Conservation (phyloP, 2,888 invertebrate genomes). For the Thelaira solivaga region DNA sequence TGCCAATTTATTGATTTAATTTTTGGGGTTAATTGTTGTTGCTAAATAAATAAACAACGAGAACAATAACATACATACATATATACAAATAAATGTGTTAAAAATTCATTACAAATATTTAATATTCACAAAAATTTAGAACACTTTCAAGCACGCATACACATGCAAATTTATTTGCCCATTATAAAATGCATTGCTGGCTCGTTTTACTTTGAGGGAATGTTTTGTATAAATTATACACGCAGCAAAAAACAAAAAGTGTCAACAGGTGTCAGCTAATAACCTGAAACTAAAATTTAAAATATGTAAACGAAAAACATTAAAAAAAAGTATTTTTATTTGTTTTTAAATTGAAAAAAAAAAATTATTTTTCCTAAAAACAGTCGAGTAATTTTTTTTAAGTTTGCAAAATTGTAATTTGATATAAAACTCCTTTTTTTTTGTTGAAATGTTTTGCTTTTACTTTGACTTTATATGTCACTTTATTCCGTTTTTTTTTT, state of each 20-base stretch:
- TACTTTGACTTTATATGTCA: not conserved
- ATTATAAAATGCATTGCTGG: too few relatives aligned
- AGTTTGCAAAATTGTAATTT: not conserved
- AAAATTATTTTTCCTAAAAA: too few relatives aligned
- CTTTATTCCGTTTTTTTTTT: not conserved
- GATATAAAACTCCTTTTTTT: constrained; percentile 3
- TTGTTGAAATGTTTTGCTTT: not conserved
- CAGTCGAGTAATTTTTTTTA: not conserved
- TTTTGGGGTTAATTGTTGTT: not conserved
- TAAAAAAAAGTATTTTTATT: not conserved
- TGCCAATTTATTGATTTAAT: constrained; percentile 54
- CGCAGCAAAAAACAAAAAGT: constrained; percentile 51
- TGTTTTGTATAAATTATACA: constrained; percentile 50
- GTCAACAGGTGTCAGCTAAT: constrained; percentile 64
- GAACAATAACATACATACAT: not conserved
- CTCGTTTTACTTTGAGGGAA: constrained; percentile 27
- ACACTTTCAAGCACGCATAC: too few relatives aligned
- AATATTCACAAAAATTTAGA: too few relatives aligned
- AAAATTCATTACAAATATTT: constrained; percentile 59
- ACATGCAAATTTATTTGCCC: too few relatives aligned
- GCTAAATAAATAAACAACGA: not conserved
- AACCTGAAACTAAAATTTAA: constrained; percentile 25
- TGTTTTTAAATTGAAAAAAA: too few relatives aligned
- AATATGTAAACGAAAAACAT: not conserved
- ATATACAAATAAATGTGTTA: constrained; percentile 41